A percentile compares a stretch with the other conserved stretches of the same genome.
These are phyloP conservation scores for Xylocopa sonorina DNA, from an alignment of 1,140 invertebrate genomes.

Conservation along the genomic window DNA sequence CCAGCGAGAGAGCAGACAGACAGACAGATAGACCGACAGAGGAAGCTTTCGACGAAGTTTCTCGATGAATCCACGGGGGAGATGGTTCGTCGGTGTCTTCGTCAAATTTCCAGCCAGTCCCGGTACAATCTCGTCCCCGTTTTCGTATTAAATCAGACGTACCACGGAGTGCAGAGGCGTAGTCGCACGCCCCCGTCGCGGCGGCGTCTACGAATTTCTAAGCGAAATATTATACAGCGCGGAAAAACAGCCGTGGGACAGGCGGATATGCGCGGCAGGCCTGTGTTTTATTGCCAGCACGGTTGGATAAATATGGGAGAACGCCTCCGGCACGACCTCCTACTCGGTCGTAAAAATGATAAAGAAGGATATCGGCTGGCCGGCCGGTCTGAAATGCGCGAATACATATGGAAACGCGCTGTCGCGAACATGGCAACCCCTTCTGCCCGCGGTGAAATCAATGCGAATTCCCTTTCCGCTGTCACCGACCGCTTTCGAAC, in stretches of 20 bases:
- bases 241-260: slow-evolving; percentile 41
- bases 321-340: slow-evolving; percentile 74
- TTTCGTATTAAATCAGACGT: slow-evolving; percentile 51
- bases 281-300: slow-evolving; percentile 77
- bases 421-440: slow-evolving; percentile 37
- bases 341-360: slow-evolving; percentile 79
- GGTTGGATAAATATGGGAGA: slow-evolving; percentile 74
- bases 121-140: slow-evolving; percentile 22
- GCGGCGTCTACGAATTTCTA: slow-evolving; percentile 50
- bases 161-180: not conserved
- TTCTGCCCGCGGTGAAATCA: slow-evolving; percentile 64
- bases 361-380: slow-evolving; percentile 75
- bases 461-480: slow-evolving; percentile 54
- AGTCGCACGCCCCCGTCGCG: not conserved
- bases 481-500: slow-evolving; percentile 29
- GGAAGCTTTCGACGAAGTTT: slow-evolving; percentile 37
- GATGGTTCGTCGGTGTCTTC: slow-evolving; percentile 49
- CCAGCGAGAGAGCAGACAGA: slow-evolving; percentile 32
- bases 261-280: slow-evolving; percentile 58
- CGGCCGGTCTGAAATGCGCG: slow-evolving; percentile 67
- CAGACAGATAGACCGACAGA: slow-evolving; percentile 16
- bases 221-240: slow-evolving; percentile 60
- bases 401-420: slow-evolving; percentile 72
- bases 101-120: slow-evolving; percentile 51
- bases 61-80: slow-evolving; percentile 50